These are phyloP conservation scores for Dorcus hopei DNA, from an alignment of 2,888 invertebrate genomes.

Conservation along the genomic window DNA sequence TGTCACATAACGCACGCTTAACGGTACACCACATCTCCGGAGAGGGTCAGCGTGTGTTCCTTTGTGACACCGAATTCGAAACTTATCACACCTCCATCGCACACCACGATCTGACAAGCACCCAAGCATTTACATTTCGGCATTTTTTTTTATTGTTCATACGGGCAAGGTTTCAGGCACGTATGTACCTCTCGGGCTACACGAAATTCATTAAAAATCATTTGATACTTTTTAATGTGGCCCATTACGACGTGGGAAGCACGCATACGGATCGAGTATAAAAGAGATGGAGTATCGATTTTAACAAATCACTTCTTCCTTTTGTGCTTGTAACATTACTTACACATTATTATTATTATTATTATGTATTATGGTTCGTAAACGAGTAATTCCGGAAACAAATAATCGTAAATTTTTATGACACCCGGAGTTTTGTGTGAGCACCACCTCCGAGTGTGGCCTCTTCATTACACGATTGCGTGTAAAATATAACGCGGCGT, in stretches of 20 bases:
- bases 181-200: not conserved
- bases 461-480: too few relatives aligned
- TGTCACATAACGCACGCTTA: slow-evolving; percentile 28
- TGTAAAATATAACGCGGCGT: too few relatives aligned
- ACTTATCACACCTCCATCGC: slow-evolving; percentile 14
- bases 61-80: slow-evolving; percentile 8
- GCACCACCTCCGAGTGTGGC: too few relatives aligned
- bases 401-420: too few relatives aligned
- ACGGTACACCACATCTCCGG: slow-evolving; percentile 27
- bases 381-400: too few relatives aligned
- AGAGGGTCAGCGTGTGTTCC: slow-evolving; percentile 17
- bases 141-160: not conserved
- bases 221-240: not conserved
- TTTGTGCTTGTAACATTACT: too few relatives aligned
- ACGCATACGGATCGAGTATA: too few relatives aligned
- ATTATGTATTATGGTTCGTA: too few relatives aligned
- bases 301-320: too few relatives aligned
- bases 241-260: not conserved
- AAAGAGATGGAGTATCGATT: too few relatives aligned
- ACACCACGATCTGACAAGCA: slow-evolving; percentile 1
- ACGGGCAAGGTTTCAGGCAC: not conserved
- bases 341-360: too few relatives aligned
- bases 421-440: too few relatives aligned
- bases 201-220: not conserved
- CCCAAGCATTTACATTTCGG: not conserved